A percentile compares a stretch with the other conserved stretches of the same genome.
These are phyloP conservation scores for Apantesis nais DNA, from an alignment of 2,888 invertebrate genomes.

Conservation along the genomic window DNA sequence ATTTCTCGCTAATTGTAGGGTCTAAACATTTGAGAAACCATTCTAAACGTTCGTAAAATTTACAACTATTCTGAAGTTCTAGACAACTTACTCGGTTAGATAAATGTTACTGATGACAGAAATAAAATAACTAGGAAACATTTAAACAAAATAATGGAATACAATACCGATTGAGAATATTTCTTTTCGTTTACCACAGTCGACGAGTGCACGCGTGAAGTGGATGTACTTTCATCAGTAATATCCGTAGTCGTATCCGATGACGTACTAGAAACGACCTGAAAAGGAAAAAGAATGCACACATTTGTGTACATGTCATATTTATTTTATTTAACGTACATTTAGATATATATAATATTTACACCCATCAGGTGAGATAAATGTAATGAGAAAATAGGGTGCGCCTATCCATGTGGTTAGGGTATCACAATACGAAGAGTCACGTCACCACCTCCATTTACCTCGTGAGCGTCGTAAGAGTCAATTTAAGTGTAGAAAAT, in stretches of 20 bases:
- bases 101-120: neutral
- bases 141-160: neutral
- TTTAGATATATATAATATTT: too few relatives aligned
- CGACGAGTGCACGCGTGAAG: neutral
- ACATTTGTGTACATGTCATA: neutral
- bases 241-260: neutral
- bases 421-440: too few relatives aligned
- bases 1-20: too few relatives aligned
- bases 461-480: too few relatives aligned
- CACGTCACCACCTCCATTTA: too few relatives aligned
- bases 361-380: too few relatives aligned
- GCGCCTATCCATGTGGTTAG: too few relatives aligned
- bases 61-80: neutral
- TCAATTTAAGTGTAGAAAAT: too few relatives aligned
- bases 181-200: neutral
- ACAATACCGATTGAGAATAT: neutral
- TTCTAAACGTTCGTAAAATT: neutral
- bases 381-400: too few relatives aligned
- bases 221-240: neutral
- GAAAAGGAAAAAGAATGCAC: neutral
- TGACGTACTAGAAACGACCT: conserved; percentile 10
- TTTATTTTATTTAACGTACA: too few relatives aligned
- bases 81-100: too few relatives aligned
- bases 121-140: neutral
- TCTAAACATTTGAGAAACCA: too few relatives aligned